phyloP scores from a whole-genome alignment of 2,797 vertebrate genomes.

The Philypnodon macrostomus region DNA sequence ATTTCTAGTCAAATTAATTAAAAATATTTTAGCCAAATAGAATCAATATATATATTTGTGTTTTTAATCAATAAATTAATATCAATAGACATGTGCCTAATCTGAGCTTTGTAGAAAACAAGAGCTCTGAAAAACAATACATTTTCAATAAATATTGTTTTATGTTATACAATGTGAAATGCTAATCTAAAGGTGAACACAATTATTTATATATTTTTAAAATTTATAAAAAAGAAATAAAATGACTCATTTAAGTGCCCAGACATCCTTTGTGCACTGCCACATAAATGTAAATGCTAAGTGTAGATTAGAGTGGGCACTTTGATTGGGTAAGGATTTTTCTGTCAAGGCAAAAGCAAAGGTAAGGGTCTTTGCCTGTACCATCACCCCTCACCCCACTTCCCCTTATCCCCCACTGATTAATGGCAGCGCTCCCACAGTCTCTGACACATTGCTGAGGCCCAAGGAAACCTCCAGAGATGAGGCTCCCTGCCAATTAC shows the following conservation, averaged over 20 bases:
- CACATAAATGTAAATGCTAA: slow-evolving; percentile 40
- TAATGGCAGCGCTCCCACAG: slow-evolving; percentile 67
- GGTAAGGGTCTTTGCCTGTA: slow-evolving; percentile 57
- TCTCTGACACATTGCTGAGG: slow-evolving; percentile 67
- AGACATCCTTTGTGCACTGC: slow-evolving; percentile 35
- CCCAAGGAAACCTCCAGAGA: slow-evolving; percentile 73
- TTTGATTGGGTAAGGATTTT: slow-evolving; percentile 79
- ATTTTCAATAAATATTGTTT: too few relatives aligned
- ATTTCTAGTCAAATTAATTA: too few relatives aligned
- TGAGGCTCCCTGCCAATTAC: slow-evolving; percentile 74
- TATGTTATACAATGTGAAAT: too few relatives aligned
- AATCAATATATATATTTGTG: too few relatives aligned
- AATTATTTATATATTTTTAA: too few relatives aligned
- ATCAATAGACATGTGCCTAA: too few relatives aligned
- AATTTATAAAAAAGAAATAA: too few relatives aligned
- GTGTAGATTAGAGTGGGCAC: slow-evolving; percentile 59
- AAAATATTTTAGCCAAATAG: too few relatives aligned
- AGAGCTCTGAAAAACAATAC: too few relatives aligned
- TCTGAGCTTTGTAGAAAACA: too few relatives aligned
- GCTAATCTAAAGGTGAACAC: too few relatives aligned
- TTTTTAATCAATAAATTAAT: too few relatives aligned
- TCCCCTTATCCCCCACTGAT: slow-evolving; percentile 70
- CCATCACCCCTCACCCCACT: slow-evolving; percentile 60
- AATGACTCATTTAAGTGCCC: slow-evolving; percentile 21
- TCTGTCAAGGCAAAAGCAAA: slow-evolving; percentile 61